Evolutionary conservation across 1,140 invertebrate genomes (phyloP).

Genomic region (Goniozus legneri): DNA sequence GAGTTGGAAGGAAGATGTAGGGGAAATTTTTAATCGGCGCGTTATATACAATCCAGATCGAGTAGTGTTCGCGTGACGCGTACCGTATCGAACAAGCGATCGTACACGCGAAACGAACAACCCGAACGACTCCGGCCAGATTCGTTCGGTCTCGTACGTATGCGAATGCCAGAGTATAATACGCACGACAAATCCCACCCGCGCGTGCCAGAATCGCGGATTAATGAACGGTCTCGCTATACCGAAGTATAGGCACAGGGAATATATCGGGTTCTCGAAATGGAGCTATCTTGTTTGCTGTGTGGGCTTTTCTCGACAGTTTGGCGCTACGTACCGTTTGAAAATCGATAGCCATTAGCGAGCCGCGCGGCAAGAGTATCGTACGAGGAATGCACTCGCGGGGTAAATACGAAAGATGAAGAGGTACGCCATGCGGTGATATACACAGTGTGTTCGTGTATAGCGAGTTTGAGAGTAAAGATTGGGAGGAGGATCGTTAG

Average conservation of each 20-base stretch:
- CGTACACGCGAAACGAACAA: not conserved
- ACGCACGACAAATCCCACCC: slow-evolving; percentile 23
- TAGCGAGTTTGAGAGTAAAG: too few species aligned
- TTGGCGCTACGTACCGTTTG: slow-evolving; percentile 1
- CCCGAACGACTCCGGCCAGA: not conserved
- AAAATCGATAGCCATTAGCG: slow-evolving; percentile 20
- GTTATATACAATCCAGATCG: not conserved
- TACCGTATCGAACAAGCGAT: not conserved
- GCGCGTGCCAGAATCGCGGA: slow-evolving; percentile 17
- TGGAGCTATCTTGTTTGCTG: slow-evolving; percentile 19
- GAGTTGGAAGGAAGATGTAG: not conserved
- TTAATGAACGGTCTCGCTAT: slow-evolving; percentile 22
- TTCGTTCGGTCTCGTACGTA: not conserved
- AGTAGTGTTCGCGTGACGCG: not conserved
- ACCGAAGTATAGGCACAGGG: not conserved
- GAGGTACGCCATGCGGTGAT: too few species aligned
- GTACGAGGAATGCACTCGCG: not conserved
- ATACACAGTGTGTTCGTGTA: too few species aligned
- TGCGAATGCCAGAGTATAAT: slow-evolving; percentile 10
- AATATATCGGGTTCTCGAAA: not conserved
- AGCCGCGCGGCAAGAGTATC: not conserved
- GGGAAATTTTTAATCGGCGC: not conserved
- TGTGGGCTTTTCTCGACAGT: not conserved
- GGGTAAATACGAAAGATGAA: not conserved
- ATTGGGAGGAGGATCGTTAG: too few species aligned